Evolutionary conservation across 1,140 invertebrate genomes (phyloP).

Genomic region (Zaprionus ornatus): DNA sequence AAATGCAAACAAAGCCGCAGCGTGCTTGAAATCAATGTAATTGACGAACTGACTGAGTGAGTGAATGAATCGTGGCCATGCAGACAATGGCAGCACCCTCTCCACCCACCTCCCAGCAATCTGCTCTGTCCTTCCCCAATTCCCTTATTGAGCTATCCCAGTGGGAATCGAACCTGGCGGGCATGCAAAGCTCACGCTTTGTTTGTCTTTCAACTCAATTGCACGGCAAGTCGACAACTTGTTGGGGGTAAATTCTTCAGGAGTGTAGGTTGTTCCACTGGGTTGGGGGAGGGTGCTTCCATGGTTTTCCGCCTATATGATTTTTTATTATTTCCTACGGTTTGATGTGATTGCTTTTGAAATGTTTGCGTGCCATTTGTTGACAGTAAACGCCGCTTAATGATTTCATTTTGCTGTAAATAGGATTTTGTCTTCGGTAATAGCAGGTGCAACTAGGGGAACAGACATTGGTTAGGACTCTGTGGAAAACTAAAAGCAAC

Average conservation of each 20-base stretch:
- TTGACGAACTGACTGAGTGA: slow-evolving; percentile 70
- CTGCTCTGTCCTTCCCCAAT: too few relatives aligned
- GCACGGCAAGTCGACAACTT: slow-evolving; percentile 63
- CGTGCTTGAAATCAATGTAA: slow-evolving; percentile 67
- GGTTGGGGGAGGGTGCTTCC: too few relatives aligned
- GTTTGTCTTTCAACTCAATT: slow-evolving; percentile 77
- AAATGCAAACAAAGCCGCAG: slow-evolving; percentile 53
- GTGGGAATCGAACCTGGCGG: slow-evolving; percentile 18
- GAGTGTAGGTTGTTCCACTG: neutral
- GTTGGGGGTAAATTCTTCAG: slow-evolving; percentile 20
- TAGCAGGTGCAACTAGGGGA: slow-evolving; percentile 1
- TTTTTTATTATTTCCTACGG: slow-evolving; percentile 68
- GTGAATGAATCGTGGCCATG: slow-evolving; percentile 66
- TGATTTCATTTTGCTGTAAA: slow-evolving; percentile 72
- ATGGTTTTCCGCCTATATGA: slow-evolving; percentile 47
- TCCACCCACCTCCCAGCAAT: neutral
- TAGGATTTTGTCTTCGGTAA: slow-evolving; percentile 41
- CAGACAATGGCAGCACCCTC: slow-evolving; percentile 5
- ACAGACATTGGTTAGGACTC: neutral
- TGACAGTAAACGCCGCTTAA: slow-evolving; percentile 74
- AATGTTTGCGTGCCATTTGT: slow-evolving; percentile 76
- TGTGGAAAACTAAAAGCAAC: neutral
- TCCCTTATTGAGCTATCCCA: neutral
- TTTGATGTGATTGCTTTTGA: slow-evolving; percentile 67
- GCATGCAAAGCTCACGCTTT: slow-evolving; percentile 54